Conservation (phyloP, 2,797 vertebrate genomes). For the Alosa sapidissima region DNA sequence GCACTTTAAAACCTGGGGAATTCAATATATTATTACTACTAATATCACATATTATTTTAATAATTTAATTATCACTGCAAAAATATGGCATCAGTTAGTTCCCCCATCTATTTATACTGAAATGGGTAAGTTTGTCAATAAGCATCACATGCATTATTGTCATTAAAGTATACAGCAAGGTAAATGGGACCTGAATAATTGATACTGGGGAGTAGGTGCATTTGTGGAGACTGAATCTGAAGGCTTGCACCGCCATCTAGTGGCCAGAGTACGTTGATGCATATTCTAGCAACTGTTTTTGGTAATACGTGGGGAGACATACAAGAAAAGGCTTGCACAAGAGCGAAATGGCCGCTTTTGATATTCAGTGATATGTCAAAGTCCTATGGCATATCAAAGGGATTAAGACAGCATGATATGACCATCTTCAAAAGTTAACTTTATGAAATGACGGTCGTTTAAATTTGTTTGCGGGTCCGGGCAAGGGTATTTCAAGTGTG, state of each 20-base stretch:
- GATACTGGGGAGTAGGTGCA: not conserved
- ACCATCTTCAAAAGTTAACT: slow-evolving; percentile 28
- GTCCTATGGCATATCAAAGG: slow-evolving; percentile 20
- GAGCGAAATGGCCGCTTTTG: not conserved
- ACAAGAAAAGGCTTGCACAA: not conserved
- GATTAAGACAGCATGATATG: slow-evolving; percentile 29
- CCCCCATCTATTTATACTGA: not conserved
- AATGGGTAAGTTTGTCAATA: slow-evolving; percentile 9
- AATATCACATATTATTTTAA: not conserved
- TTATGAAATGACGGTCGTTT: slow-evolving; percentile 5
- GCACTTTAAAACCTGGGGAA: slow-evolving; percentile 38
- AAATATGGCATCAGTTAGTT: not conserved
- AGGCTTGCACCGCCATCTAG: slow-evolving; percentile 69
- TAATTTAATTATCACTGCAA: slow-evolving; percentile 15
- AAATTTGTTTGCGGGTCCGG: slow-evolving; percentile 29
- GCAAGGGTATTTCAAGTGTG: slow-evolving; percentile 26
- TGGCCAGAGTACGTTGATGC: slow-evolving; percentile 52
- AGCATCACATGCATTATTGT: not conserved
- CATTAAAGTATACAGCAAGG: not conserved
- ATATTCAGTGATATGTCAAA: not conserved
- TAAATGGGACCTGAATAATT: slow-evolving; percentile 6
- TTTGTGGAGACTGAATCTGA: slow-evolving; percentile 31
- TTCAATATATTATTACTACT: not conserved
- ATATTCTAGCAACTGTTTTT: not conserved
- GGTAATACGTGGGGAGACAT: not conserved